Conservation (phyloP, 2,113 vertebrate genomes). For the Thunnus maccoyii region DNA sequence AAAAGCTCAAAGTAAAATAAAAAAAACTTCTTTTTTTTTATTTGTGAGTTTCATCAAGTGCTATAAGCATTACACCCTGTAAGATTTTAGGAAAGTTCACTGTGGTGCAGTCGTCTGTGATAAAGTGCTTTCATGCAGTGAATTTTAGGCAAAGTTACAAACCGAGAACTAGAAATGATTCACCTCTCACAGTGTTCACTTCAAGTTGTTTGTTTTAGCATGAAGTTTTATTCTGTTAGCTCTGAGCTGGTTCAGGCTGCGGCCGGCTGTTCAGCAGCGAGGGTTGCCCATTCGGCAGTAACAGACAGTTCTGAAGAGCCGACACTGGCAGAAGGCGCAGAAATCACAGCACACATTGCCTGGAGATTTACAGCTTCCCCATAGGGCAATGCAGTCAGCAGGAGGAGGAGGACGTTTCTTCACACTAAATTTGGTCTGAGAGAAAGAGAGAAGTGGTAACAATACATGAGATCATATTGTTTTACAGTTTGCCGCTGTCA, state of each 20-base stretch:
- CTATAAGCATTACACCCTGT: slow-evolving; percentile 28
- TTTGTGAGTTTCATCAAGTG: slow-evolving; percentile 13
- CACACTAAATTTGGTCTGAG: slow-evolving; percentile 66
- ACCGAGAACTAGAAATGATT: background rate
- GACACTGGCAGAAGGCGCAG: slow-evolving; percentile 91
- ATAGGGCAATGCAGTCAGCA: slow-evolving; percentile 86
- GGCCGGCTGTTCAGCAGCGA: slow-evolving; percentile 82
- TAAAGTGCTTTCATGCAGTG: slow-evolving; percentile 74
- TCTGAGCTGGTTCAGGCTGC: background rate
- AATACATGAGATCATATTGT: background rate
- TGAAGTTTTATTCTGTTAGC: background rate
- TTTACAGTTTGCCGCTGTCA: background rate
- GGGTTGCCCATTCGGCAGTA: slow-evolving; percentile 87
- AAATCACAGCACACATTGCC: slow-evolving; percentile 87
- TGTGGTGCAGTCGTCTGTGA: slow-evolving; percentile 17
- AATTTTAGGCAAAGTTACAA: slow-evolving; percentile 23
- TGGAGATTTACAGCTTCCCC: slow-evolving; percentile 86
- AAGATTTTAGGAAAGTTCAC: background rate
- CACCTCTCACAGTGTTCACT: slow-evolving; percentile 9
- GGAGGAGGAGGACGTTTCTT: slow-evolving; percentile 79
- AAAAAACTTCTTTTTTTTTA: background rate
- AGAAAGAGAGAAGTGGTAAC: background rate
- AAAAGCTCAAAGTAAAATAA: slow-evolving; percentile 35
- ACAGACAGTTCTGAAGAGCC: slow-evolving; percentile 90
- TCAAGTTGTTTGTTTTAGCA: background rate